Evolutionary conservation across 2,113 vertebrate genomes (phyloP), one percentile per base, ranked within the genome.

Genomic region (Equus przewalskii): DNA sequence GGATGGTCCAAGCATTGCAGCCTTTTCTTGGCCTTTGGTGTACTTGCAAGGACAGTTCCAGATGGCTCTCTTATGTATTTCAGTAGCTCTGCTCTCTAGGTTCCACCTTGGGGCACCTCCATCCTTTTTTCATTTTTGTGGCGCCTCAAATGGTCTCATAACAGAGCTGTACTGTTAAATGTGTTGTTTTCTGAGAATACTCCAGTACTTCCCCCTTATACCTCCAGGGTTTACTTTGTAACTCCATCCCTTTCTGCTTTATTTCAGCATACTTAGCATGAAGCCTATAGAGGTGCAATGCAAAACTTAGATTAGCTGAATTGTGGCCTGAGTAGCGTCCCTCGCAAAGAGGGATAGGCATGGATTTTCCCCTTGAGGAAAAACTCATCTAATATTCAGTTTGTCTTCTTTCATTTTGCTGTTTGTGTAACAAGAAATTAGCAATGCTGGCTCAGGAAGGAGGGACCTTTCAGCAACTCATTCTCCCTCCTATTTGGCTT

Each of bases 121-220:
- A 84, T 92, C 49, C 56, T 58, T 95, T 86, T 60, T 92, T 70
- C 58, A 69, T 65, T 69, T 33, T 75, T 92, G 58, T 1, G 0
- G 82, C 85, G 90, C 16, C 44, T 87, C 83, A 51, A 11, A 81
- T 33, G 56, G 70, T 33, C 62, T 94, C 88, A 24, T 28, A 95
- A 92, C 69, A 67, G 46, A 5, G 60, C 19, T 82, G 22, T 19
- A 44, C 70, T 33, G 33, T 64, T 91, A 97, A 94, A 13, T 46
- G 15, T 87, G 49, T 89, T 67, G 22, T 94, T 97, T 98, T 60
- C 79, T 44, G 64, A 89, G 88, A 64, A 54, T 7, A 33, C 28
- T 22, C 88, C 30, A 85, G 6, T 67, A 60, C 10, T 24, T 22
- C 72, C 6, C 51, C 82, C 85, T 89, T 49, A 4, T 10, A 11